Conservation (phyloP, 2,113 vertebrate genomes). For the Callorhinus ursinus region DNA sequence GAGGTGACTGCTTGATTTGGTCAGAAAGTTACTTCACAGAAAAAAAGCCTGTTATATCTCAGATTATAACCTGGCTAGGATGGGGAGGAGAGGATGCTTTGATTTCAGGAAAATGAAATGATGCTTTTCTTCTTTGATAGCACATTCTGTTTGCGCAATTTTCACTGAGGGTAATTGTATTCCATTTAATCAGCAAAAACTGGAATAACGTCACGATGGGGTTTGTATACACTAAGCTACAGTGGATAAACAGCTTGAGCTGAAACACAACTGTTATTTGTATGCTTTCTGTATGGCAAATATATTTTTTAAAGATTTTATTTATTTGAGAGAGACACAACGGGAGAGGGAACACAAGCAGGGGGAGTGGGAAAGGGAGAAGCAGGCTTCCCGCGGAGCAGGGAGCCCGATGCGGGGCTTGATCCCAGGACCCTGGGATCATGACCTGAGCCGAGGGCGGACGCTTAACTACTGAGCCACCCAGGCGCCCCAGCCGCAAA, state of each 20-base stretch:
- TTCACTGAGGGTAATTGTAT: slow-evolving; percentile 57
- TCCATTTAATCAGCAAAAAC: slow-evolving; percentile 58
- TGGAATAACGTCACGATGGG: slow-evolving; percentile 30
- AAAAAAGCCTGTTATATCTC: slow-evolving; percentile 35
- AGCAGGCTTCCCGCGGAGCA: too few species aligned
- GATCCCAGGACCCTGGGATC: too few species aligned
- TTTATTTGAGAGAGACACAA: too few species aligned
- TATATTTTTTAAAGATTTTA: not conserved
- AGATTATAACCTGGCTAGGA: slow-evolving; percentile 52
- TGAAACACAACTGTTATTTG: slow-evolving; percentile 40
- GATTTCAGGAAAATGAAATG: slow-evolving; percentile 59
- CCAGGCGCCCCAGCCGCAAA: too few species aligned
- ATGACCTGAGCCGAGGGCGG: too few species aligned
- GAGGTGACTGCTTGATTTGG: slow-evolving; percentile 56
- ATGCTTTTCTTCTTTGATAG: slow-evolving; percentile 57
- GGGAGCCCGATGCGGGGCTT: too few species aligned
- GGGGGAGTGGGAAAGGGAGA: too few species aligned
- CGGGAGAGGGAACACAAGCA: too few species aligned
- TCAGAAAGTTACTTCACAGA: slow-evolving; percentile 47
- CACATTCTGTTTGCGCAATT: slow-evolving; percentile 51
- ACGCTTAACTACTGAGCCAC: too few species aligned
- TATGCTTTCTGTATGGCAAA: not conserved
- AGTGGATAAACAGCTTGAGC: slow-evolving; percentile 55
- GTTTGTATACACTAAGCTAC: slow-evolving; percentile 37
- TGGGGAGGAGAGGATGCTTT: not conserved